These are phyloP conservation scores for Rhabdophis nuchalis DNA, from an alignment of 2,797 vertebrate species.

Conservation along the genomic window DNA sequence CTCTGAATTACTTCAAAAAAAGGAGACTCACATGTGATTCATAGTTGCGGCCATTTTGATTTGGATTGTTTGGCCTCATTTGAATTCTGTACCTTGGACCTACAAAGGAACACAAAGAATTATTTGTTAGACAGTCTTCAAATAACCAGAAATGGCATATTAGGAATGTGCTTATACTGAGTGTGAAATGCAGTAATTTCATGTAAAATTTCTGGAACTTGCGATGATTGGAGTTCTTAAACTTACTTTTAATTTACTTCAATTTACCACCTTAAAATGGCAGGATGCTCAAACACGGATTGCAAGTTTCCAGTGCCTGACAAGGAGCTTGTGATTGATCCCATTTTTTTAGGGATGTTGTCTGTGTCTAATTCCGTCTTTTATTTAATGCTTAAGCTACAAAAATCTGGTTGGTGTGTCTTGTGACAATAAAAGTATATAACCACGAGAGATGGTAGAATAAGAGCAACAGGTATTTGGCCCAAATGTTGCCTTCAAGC, in stretches of 20 bases:
- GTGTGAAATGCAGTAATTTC: background rate
- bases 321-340: background rate
- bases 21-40: slow-evolving; percentile 32
- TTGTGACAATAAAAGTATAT: background rate
- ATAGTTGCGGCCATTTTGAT: accelerated
- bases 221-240: background rate
- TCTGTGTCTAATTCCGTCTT: background rate
- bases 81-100: background rate
- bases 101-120: background rate
- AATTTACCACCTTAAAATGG: background rate
- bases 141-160: background rate
- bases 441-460: background rate
- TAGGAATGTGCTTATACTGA: background rate
- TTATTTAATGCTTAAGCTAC: background rate
- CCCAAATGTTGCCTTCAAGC: background rate
- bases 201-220: background rate
- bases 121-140: background rate
- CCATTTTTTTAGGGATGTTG: background rate
- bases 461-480: background rate
- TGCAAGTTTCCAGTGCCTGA: background rate
- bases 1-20: slow-evolving; percentile 3
- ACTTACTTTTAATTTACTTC: background rate
- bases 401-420: background rate
- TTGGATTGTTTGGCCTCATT: background rate
- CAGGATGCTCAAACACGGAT: background rate